Conservation (phyloP, 2,113 vertebrate species). For the Hippoglossus stenolepis region DNA sequence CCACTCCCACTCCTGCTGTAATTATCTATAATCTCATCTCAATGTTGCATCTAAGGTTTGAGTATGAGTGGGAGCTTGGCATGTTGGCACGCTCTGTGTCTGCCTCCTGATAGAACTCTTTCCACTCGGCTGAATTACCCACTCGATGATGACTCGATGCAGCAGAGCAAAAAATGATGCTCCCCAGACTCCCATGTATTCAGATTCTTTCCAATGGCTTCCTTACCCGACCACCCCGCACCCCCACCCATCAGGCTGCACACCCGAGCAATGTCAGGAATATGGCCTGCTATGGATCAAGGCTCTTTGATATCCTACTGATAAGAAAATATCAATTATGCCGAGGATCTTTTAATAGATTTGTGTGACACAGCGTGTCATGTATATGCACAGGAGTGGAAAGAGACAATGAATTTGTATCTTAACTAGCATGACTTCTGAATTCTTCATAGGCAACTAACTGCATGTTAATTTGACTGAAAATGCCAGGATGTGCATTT, state of each 20-base stretch:
- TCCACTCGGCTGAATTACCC: constrained; percentile 75
- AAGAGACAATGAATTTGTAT: neutral
- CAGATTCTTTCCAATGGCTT: constrained; percentile 73
- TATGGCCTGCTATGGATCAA: constrained; percentile 36
- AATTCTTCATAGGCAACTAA: neutral
- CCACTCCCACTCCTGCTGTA: constrained; percentile 17
- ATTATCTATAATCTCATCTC: constrained; percentile 52
- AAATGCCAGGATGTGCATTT: constrained; percentile 4
- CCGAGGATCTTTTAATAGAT: neutral
- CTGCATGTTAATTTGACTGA: neutral
- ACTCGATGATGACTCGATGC: constrained; percentile 74
- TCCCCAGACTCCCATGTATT: constrained; percentile 69
- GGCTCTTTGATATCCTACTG: constrained; percentile 32
- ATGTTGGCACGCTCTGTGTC: constrained; percentile 61
- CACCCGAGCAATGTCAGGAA: neutral
- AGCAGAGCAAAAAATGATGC: constrained; percentile 78
- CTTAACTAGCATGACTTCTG: neutral
- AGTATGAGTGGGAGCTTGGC: constrained; percentile 36
- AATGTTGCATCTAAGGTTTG: constrained; percentile 39
- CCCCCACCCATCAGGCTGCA: neutral
- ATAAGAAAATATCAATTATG: constrained; percentile 43
- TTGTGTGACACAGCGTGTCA: neutral
- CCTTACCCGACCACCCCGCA: constrained; percentile 18
- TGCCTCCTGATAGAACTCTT: constrained; percentile 74
- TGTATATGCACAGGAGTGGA: neutral